Base-by-base conservation (phyloP, 1,140 invertebrate genomes). In the Brachionus rotundiformis region DNA sequence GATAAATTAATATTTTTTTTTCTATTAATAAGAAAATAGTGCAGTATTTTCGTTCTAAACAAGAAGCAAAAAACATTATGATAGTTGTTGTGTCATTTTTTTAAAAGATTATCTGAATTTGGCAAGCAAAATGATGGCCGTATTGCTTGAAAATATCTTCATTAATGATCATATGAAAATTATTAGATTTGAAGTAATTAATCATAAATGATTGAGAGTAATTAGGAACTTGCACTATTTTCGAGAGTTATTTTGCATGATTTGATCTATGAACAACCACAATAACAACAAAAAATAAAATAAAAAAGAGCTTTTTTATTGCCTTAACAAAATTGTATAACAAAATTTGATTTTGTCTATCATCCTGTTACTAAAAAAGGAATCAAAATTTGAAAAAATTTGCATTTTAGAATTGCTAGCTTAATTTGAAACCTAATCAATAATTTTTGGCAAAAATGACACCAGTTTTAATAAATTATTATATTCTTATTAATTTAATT, bases 141-240 rank as follows among this genome's bases (percentile, higher is more conserved):
- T 49, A 49, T 49, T n/a, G 47, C 47, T 49, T 49, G 47, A 19
- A 49, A 49, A 49, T 49, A 49, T 49, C 47, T 49, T 49, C 47
- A 49, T 49, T 49, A 49, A 49, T 49, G 47, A 49, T 49, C 47
- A 49, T 49, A 49, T 49, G 47, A 49, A 49, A 47, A 49, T 49
- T 49, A 49, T 49, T 49, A 49, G 47, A 49, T 49, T 49, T 49
- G 13, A 16, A 49, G 47, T 49, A 49, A 49, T 49, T 49, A 49
- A 49, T 49, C 47, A 49, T 49, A 49, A 49, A 49, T 49, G 47
- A 49, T 49, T 49, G 47, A 23, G 47, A 49, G 13, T 49, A 49
- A 49, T 49, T 49, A 49, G 47, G 47, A 49, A 49, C 47, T 49
- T 49, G 47, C 47, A 49, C 47, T 49, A 49, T 49, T 49, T 49